Base-by-base conservation (phyloP, 2,888 invertebrate species). In the Synanthedon andrenaeformis region DNA sequence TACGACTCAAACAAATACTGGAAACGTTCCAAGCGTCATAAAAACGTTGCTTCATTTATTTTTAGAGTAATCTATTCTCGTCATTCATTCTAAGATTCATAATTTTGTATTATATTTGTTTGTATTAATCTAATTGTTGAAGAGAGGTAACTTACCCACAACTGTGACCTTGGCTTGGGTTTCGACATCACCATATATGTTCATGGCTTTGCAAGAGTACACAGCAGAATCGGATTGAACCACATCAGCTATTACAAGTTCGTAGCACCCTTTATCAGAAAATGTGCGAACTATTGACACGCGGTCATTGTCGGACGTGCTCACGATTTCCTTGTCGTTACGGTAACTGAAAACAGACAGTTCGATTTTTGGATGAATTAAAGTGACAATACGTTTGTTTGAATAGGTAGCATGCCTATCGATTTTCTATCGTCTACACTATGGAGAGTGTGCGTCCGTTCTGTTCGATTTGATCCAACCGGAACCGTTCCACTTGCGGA, bases 191-290 rank as follows among this genome's bases (percentile, higher is more conserved):
- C 96, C 96, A 66, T 91, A 92, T 62, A 92, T 92, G 76, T 97
- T 97, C 54, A 88, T 89, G 13, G 97, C 96, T 28, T 91, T 91
- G 77, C 96, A 97, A 57, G 93, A 91, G 85, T 98, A 99, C 35
- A 82, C 79, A 1, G 96, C 97, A 3, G 94, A 94, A 77, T 98
- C 98, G 1, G 85, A 73, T 1, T 90, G 89, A 57, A 89, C 90
- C 0, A 97, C 96, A 63, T 94, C 92, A 0, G 93, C 90, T 61
- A 98, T 95, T 17, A 96, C 91, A 53, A 98, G 78, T 73, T 96
- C 96, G 78, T 96, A 96, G 74, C 93, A 96, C 52, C 96, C 96
- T 57, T 90, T 90, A 53, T 94, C 94, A 1, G 94, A 92, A 61
- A 93, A 92, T 6, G 94, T 93, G 23, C 91, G 90, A 51, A 92